These are phyloP conservation scores for Chelon auratus DNA, from an alignment of 2,797 vertebrate genomes.

Conservation along the genomic window DNA sequence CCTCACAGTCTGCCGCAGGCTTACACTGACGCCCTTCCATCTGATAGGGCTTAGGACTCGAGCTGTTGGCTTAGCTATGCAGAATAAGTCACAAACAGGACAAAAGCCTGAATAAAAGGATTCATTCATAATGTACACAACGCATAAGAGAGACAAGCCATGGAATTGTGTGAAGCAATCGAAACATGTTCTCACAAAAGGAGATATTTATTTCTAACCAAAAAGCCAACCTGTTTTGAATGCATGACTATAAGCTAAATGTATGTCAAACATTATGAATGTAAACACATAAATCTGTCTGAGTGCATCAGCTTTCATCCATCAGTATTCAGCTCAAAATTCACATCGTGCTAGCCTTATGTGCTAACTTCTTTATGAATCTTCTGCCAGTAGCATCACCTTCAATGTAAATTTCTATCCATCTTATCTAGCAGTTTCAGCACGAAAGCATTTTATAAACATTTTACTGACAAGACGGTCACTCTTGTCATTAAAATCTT, in stretches of 20 bases:
- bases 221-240: not conserved
- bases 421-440: no score
- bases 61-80: slow-evolving; percentile 4
- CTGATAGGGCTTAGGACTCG: slow-evolving; percentile 45
- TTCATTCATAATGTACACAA: slow-evolving; percentile 20
- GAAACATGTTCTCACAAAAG: not conserved
- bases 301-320: no score
- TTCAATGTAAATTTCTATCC: no score
- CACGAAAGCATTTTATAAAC: no score
- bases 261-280: not conserved
- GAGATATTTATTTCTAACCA: not conserved
- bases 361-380: no score
- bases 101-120: slow-evolving; percentile 8
- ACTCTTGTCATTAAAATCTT: no score
- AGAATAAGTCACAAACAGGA: slow-evolving; percentile 13
- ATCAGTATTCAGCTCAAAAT: no score
- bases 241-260: not conserved
- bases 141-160: not conserved
- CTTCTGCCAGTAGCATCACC: no score
- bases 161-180: not conserved
- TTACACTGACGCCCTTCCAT: slow-evolving; percentile 45
- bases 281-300: not conserved
- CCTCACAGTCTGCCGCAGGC: slow-evolving; percentile 52
- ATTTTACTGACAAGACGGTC: no score
- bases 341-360: no score